Conservation (phyloP, 1,140 invertebrate genomes). For the Tenebrio molitor region DNA sequence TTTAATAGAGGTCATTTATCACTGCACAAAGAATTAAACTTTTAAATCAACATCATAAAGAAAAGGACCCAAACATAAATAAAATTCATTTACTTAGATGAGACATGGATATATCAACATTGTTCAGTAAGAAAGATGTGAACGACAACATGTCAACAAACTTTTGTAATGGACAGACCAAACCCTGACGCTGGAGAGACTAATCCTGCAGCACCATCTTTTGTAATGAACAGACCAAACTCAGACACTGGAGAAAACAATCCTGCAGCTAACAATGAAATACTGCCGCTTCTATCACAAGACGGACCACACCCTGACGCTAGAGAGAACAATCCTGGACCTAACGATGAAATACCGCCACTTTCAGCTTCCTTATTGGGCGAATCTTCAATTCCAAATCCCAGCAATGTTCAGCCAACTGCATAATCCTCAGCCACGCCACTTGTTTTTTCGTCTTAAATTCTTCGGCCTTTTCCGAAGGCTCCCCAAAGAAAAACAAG, state of each 20-base stretch:
- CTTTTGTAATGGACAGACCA: no score
- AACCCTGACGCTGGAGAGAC: neutral
- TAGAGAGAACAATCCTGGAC: neutral
- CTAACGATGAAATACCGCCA: neutral
- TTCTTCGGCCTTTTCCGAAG: constrained; percentile 42
- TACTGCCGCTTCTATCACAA: constrained; percentile 48
- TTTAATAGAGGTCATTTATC: no score
- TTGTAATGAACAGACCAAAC: constrained; percentile 64
- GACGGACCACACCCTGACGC: constrained; percentile 51
- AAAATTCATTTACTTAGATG: no score
- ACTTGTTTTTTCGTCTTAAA: neutral
- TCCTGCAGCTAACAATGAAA: neutral
- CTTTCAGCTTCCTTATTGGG: neutral
- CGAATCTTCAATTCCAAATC: neutral
- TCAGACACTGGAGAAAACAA: constrained; percentile 58
- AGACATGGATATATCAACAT: no score
- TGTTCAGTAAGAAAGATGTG: no score
- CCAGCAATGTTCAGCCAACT: constrained; percentile 5
- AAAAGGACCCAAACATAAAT: no score
- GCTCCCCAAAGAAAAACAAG: constrained; percentile 42
- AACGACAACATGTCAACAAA: no score
- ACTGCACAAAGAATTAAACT: no score
- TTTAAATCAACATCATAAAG: no score
- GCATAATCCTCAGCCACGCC: constrained; percentile 17
- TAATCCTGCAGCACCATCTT: constrained; percentile 46